Conservation (phyloP, 2,113 vertebrate species). For the Peucedramus taeniatus region DNA sequence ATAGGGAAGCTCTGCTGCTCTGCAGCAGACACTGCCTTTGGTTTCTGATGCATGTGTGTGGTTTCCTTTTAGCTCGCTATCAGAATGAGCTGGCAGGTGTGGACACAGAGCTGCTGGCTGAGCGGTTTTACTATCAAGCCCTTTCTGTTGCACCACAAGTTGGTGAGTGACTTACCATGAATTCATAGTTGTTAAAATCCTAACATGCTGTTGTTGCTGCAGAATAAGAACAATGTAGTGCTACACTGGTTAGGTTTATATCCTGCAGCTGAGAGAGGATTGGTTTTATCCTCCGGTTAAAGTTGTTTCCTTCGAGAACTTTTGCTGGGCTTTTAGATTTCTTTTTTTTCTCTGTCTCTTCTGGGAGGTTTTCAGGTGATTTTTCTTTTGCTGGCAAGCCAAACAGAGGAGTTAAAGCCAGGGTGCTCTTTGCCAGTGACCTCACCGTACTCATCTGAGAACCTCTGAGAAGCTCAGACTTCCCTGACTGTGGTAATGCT, state of each 20-base stretch:
- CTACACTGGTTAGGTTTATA: background rate
- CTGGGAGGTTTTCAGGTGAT: background rate
- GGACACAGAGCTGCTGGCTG: conserved; percentile 90
- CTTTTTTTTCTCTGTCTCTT: background rate
- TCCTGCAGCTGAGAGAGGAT: background rate
- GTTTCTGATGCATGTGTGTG: background rate
- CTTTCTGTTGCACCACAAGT: conserved; percentile 91
- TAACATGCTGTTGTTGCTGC: too few species aligned
- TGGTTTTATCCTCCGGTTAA: background rate
- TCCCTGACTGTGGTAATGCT: background rate
- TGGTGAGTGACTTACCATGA: conserved; percentile 74
- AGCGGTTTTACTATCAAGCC: conserved; percentile 95
- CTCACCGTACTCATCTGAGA: background rate
- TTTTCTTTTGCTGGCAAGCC: background rate
- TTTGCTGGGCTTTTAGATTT: background rate
- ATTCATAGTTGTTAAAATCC: rapidly evolving
- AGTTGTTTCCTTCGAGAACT: background rate
- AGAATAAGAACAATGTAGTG: background rate
- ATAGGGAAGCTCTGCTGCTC: background rate
- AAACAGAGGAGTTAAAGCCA: background rate
- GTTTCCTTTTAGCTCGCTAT: conserved; percentile 82
- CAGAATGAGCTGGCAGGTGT: conserved; percentile 96
- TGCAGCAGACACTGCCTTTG: background rate
- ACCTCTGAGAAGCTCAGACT: background rate
- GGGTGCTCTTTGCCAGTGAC: background rate